Base-by-base conservation (phyloP, 2,888 invertebrate species). In the Serripes groenlandicus region DNA sequence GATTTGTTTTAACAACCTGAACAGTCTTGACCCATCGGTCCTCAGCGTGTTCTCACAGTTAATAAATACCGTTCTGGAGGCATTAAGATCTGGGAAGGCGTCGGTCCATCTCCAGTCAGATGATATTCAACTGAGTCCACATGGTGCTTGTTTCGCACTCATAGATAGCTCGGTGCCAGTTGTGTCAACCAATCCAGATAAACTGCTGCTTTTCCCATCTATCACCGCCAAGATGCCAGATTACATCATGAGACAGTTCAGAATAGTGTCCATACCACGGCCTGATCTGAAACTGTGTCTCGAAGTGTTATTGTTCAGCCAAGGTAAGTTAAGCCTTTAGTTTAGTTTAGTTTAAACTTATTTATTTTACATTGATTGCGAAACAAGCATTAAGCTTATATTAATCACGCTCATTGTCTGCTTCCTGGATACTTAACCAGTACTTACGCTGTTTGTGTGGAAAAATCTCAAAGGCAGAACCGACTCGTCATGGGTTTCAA, bases 1-100 rank as follows among this genome's bases (percentile, higher is more conserved):
- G 94, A 87, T 94, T 0, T 91, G 92, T 54, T 93, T 94, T 81
- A 93, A 92, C 86, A 91, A 92, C 75, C 83, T 94, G 26, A 90
- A 91, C 83, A 83, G 84, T 35, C 85, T 94, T 2, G 66, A 81
- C 15, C 91, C 92, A 0, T 81, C 92, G 0, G 92, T 92, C 5
- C 85, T 94, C 69, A 93, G 92, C 75, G 90, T 93, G 28, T 91
- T 93, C 62, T 90, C 93, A 15, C 92, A 93, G 86, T 89, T 94
- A 1, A 88, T 93, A 72, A 76, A 90, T 18, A 84, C 92, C 3
- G 90, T 93, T 21, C 86, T 92, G 79, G 92, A 91, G 32, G 93
- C 93, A 2, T 73, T 93, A 62, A 79, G 89, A 49, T 91, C 90
- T 7, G 91, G 90, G 11, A 93, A 93, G 69, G 85, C 88, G 4